These are phyloP conservation scores for Bagarius yarrelli DNA, from an alignment of 2,113 vertebrate species.

Conservation along the genomic window DNA sequence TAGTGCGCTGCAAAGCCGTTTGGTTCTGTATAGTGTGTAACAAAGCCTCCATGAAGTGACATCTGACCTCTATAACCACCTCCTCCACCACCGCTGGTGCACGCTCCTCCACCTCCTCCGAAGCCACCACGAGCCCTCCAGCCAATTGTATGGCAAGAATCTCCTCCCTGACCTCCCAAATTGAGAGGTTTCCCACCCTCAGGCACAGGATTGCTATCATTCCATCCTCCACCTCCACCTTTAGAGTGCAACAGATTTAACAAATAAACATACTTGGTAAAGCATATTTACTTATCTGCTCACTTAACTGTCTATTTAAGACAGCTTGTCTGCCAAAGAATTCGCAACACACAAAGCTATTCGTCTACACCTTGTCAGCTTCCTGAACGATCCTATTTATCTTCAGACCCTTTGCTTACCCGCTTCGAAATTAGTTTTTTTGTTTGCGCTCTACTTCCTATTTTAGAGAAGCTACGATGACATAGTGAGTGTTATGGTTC, in stretches of 20 bases:
- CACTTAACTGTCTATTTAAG: not conserved
- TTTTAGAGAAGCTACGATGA: conserved; percentile 2
- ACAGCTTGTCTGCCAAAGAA: not conserved
- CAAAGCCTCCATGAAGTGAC: not conserved
- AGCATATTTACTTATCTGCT: not conserved
- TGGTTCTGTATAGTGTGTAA: not conserved
- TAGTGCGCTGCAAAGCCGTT: not conserved
- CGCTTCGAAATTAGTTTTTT: not conserved
- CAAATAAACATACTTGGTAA: not conserved
- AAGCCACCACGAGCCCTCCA: conserved; percentile 95
- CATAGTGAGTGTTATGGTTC: not conserved
- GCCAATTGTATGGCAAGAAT: conserved; percentile 90
- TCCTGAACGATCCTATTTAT: not conserved
- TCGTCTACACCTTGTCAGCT: not conserved
- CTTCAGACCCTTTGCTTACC: not conserved
- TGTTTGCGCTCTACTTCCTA: not conserved
- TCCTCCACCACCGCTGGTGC: conserved; percentile 92
- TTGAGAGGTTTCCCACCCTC: conserved; percentile 89
- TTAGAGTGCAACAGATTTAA: conserved; percentile 57
- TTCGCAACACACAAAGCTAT: not conserved
- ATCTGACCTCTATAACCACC: conserved; percentile 92
- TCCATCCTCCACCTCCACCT: conserved; percentile 98
- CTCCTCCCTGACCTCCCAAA: conserved; percentile 90
- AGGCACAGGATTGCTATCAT: conserved; percentile 80
- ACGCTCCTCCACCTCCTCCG: conserved; percentile 94